These are phyloP conservation scores for Takifugu bimaculatus DNA, from an alignment of 2,113 vertebrate genomes.

Conservation along the genomic window DNA sequence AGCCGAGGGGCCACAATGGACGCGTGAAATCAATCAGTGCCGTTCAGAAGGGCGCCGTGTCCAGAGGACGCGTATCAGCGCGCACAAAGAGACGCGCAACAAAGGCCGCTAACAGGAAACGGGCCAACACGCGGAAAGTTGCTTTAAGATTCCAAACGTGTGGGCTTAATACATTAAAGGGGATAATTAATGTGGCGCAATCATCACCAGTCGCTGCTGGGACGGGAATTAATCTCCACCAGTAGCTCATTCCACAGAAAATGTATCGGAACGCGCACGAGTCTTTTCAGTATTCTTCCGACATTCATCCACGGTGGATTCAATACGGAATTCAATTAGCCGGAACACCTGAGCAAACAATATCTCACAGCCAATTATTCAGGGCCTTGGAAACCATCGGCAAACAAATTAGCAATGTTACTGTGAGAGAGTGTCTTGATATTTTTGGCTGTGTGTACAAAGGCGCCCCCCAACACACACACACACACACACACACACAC, in stretches of 20 bases:
- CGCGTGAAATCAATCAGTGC: slow-evolving; percentile 67
- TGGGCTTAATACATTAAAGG: slow-evolving; percentile 50
- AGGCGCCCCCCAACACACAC: slow-evolving; percentile 11
- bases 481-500: slow-evolving; percentile 7
- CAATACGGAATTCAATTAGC: slow-evolving; percentile 76
- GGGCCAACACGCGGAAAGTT: slow-evolving; percentile 49
- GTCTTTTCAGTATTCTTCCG: slow-evolving; percentile 58
- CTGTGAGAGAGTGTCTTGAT: slow-evolving; percentile 71
- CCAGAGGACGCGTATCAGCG: slow-evolving; percentile 52
- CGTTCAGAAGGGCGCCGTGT: slow-evolving; percentile 65
- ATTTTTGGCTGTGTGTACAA: slow-evolving; percentile 68
- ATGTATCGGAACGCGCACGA: slow-evolving; percentile 55
- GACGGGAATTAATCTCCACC: slow-evolving; percentile 62
- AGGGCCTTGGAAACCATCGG: slow-evolving; percentile 67
- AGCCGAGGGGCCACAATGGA: slow-evolving; percentile 46
- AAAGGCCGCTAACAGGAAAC: slow-evolving; percentile 61
- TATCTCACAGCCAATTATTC: slow-evolving; percentile 74
- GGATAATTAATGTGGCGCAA: slow-evolving; percentile 59
- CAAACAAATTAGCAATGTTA: slow-evolving; percentile 78
- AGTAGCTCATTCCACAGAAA: slow-evolving; percentile 59
- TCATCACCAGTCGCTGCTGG: slow-evolving; percentile 48
- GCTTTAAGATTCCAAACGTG: slow-evolving; percentile 60
- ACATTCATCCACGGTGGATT: slow-evolving; percentile 66
- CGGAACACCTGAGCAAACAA: slow-evolving; percentile 80
- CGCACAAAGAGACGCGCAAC: slow-evolving; percentile 44